Conservation (phyloP, 2,113 vertebrate species). For the Morphnarchus princeps region DNA sequence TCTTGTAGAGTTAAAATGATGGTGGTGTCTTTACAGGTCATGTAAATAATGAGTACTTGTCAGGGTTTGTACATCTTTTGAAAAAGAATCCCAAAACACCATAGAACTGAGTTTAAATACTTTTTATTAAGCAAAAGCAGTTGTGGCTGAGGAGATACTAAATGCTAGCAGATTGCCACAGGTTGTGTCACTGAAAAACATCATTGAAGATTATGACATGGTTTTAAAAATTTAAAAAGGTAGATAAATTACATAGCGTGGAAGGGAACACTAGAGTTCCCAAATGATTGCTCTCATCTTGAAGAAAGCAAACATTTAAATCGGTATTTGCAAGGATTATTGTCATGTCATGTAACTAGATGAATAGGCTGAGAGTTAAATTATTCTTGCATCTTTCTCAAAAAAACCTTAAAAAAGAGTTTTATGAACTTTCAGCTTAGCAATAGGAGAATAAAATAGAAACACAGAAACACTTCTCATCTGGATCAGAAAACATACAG, state of each 20-base stretch:
- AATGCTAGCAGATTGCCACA: background rate
- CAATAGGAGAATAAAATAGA: background rate
- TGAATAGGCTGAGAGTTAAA: background rate
- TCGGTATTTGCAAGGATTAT: background rate
- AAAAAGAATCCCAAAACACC: background rate
- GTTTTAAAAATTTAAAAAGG: background rate
- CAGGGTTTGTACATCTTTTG: no score
- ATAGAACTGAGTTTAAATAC: background rate
- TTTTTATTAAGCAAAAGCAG: background rate
- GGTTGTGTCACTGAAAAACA: background rate
- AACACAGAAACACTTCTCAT: rapidly evolving
- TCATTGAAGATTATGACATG: background rate
- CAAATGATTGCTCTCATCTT: background rate
- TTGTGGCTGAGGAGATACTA: background rate
- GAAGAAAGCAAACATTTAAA: background rate
- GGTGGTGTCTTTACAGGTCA: no score
- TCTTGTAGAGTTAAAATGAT: background rate
- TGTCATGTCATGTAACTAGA: rapidly evolving
- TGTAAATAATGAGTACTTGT: rapidly evolving
- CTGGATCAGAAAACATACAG: no score
- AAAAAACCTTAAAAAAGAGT: background rate
- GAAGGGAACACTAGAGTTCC: rapidly evolving
- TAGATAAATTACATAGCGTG: rapidly evolving
- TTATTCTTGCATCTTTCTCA: background rate
- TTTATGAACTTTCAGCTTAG: background rate